Percentiles rank a stretch among this genome's conserved stretches.
Conservation (phyloP, 2,888 invertebrate species). For the Pemphredon lugubris region DNA sequence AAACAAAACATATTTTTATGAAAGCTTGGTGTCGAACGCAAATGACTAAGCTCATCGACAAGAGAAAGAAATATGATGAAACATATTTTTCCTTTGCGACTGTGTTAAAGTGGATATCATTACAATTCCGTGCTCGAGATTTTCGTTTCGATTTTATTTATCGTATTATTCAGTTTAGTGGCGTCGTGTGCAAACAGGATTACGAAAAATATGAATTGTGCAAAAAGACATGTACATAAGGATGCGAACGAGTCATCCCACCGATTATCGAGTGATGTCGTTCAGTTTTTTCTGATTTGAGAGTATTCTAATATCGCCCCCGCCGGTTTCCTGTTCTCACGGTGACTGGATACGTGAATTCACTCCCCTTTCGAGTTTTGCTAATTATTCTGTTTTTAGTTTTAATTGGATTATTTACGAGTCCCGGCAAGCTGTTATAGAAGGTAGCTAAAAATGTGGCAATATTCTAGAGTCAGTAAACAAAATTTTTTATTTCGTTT, state of each 20-base stretch:
- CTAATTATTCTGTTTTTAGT: conserved; percentile 1
- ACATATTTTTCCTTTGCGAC: conserved; percentile 31
- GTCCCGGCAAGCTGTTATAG: conserved; percentile 17
- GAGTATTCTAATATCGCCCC: conserved; percentile 9
- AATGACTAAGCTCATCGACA: conserved; percentile 39
- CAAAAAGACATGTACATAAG: conserved; percentile 32
- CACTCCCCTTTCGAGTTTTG: not conserved
- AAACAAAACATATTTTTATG: conserved; percentile 77
- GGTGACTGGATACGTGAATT: conserved; percentile 3
- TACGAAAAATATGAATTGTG: conserved; percentile 27
- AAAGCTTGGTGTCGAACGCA: conserved; percentile 68
- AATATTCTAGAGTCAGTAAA: conserved; percentile 56
- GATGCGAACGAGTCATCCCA: conserved; percentile 50
- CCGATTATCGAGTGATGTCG: conserved; percentile 45
- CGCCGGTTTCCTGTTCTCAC: conserved; percentile 2
- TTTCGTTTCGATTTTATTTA: conserved; percentile 37
- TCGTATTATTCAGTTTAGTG: conserved; percentile 24
- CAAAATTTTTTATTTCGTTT: conserved; percentile 57
- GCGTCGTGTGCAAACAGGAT: conserved; percentile 26
- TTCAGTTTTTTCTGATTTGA: conserved; percentile 24
- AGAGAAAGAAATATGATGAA: conserved; percentile 41
- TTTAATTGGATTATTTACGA: conserved; percentile 16
- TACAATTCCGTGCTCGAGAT: conserved; percentile 21
- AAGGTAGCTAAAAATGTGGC: conserved; percentile 46
- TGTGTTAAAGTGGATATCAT: conserved; percentile 18